Percentiles rank a stretch among this genome's conserved stretches.
Evolutionary conservation across 1,140 invertebrate genomes (phyloP).

Genomic region (Orussus abietinus): DNA sequence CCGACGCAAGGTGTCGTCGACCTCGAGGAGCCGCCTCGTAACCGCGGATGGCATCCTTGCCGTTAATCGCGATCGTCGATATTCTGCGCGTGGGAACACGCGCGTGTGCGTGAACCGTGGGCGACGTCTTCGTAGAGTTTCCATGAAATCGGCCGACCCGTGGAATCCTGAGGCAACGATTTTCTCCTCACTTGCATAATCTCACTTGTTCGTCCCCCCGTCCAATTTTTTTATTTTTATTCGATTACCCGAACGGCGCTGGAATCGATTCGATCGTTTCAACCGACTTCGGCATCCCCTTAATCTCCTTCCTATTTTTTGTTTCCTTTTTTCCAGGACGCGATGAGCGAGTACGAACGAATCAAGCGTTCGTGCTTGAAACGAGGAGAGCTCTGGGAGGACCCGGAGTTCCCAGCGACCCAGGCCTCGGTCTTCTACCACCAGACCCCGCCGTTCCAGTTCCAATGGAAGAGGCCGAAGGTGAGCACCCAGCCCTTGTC

Average conservation of each 20-base stretch:
- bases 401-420: slow-evolving; percentile 84
- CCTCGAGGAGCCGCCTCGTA: too few relatives aligned
- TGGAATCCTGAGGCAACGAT: background rate
- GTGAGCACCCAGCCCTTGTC: too few relatives aligned
- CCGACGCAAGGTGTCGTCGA: too few relatives aligned
- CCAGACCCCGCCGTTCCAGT: slow-evolving; percentile 87
- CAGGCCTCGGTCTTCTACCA: slow-evolving; percentile 90
- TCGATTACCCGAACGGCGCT: slow-evolving; percentile 7
- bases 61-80: too few relatives aligned
- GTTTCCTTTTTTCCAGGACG: slow-evolving; percentile 40
- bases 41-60: too few relatives aligned
- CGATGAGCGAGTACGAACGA: slow-evolving; percentile 75
- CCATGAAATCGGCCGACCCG: too few relatives aligned
- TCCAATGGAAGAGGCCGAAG: slow-evolving; percentile 88
- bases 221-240: slow-evolving; percentile 17
- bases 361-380: slow-evolving; percentile 76
- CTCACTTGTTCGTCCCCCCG: background rate
- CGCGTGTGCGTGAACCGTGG: too few relatives aligned
- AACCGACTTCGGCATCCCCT: too few relatives aligned
- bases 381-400: slow-evolving; percentile 82
- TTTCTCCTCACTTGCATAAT: background rate
- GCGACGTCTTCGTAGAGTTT: too few relatives aligned
- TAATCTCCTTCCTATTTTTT: too few relatives aligned
- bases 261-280: too few relatives aligned
- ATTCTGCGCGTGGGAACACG: too few relatives aligned